These are phyloP conservation scores for Thecocarcelia acutangulata DNA, from an alignment of 2,888 invertebrate genomes.

Conservation along the genomic window DNA sequence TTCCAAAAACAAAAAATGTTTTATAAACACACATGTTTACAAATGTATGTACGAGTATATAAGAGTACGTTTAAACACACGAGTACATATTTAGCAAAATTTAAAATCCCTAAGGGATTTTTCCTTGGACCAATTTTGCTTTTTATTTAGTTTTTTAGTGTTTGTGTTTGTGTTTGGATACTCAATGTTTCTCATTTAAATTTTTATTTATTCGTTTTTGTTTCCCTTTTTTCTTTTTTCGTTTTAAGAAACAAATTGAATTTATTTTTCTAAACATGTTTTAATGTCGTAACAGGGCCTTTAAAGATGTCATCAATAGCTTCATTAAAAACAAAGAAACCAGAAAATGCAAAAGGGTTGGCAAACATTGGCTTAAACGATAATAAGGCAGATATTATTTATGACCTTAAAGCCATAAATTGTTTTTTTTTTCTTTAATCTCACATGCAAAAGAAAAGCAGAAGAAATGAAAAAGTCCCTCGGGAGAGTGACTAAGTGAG, in stretches of 20 bases:
- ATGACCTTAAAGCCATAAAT: constrained; percentile 37
- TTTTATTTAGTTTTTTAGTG: too few species aligned
- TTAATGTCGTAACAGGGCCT: constrained; percentile 53
- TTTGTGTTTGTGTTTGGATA: constrained; percentile 7
- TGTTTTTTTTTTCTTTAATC: constrained; percentile 6
- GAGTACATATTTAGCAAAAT: constrained; percentile 21
- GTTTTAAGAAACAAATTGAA: constrained; percentile 55
- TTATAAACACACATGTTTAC: not conserved
- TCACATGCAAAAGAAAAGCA: not conserved
- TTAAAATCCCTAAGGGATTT: constrained; percentile 56
- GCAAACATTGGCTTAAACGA: constrained; percentile 16
- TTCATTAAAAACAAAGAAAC: constrained; percentile 33
- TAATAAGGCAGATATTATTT: constrained; percentile 8
- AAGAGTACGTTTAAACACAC: too few species aligned
- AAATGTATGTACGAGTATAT: too few species aligned
- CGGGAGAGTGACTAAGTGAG: too few species aligned
- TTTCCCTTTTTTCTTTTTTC: constrained; percentile 19
- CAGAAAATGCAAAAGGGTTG: not conserved
- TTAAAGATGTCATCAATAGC: constrained; percentile 67
- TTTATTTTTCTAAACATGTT: constrained; percentile 61
- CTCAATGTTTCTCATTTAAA: constrained; percentile 1
- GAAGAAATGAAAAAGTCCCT: too few species aligned
- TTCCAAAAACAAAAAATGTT: not conserved
- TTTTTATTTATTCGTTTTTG: constrained; percentile 20
- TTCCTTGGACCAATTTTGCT: not conserved